Conservation (phyloP, 2,888 invertebrate genomes). For the Alviniconcha strummeri region DNA sequence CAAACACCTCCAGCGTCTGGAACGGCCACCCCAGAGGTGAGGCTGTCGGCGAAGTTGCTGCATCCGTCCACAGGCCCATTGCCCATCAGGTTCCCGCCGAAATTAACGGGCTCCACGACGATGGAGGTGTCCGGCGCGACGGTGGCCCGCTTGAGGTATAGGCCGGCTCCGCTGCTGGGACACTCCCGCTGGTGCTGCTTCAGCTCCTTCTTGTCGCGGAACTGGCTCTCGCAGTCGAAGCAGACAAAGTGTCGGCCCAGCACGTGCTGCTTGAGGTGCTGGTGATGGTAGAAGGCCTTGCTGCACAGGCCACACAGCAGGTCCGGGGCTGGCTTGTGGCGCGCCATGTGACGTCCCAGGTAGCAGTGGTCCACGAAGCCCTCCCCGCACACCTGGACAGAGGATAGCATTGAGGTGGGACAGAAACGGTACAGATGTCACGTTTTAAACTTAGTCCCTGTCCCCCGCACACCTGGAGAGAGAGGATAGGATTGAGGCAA, state of each 20-base stretch:
- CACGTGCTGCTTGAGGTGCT: constrained; percentile 4
- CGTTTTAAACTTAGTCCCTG: too few relatives aligned
- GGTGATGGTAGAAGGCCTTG: constrained; percentile 10
- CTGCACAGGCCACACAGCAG: background rate
- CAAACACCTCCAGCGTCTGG: background rate
- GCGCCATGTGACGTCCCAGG: constrained; percentile 3
- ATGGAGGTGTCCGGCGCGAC: background rate
- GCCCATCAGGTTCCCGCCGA: background rate
- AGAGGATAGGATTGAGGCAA: too few relatives aligned
- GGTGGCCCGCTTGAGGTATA: background rate
- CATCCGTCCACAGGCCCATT: background rate
- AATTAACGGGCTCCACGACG: constrained; percentile 2
- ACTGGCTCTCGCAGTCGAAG: background rate
- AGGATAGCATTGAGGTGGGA: too few relatives aligned
- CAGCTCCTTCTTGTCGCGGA: background rate
- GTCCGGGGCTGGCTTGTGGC: constrained; percentile 6
- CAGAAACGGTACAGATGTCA: too few relatives aligned
- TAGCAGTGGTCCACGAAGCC: constrained; percentile 17
- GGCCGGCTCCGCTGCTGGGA: background rate
- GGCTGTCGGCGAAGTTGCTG: constrained; percentile 9
- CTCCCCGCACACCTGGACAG: background rate
- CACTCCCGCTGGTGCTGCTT: background rate
- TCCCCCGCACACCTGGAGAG: too few relatives aligned
- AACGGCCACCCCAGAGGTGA: background rate
- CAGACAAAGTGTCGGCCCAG: background rate